Conservation (phyloP, 2,888 invertebrate species). For the Leptopilina syphax region DNA sequence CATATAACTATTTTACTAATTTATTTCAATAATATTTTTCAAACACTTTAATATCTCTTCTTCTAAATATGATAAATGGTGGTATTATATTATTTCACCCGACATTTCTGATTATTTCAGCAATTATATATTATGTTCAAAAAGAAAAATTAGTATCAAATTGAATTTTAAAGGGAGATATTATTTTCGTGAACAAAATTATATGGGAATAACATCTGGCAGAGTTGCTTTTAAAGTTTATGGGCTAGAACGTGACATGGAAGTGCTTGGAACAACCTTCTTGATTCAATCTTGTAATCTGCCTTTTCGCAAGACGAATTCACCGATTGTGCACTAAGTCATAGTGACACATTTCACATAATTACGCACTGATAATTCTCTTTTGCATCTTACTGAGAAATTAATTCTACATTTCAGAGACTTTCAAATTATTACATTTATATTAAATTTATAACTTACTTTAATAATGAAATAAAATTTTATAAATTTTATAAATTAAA, state of each 20-base stretch:
- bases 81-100: too few relatives aligned
- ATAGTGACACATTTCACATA: conserved; percentile 12
- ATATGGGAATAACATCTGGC: conserved; percentile 22
- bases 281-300: conserved; percentile 16
- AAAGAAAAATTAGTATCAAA: not conserved
- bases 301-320: conserved; percentile 16
- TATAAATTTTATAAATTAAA: too few relatives aligned
- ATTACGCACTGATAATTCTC: conserved; percentile 16
- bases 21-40: not conserved
- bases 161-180: not conserved
- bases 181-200: not conserved
- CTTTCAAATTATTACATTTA: not conserved
- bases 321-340: conserved; percentile 11
- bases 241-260: conserved; percentile 23
- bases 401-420: not conserved
- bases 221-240: conserved; percentile 13
- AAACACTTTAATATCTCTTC: too few relatives aligned
- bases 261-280: not conserved
- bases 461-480: too few relatives aligned
- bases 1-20: not conserved
- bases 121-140: not conserved
- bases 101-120: too few relatives aligned
- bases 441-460: too few relatives aligned
- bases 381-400: not conserved
- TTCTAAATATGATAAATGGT: not conserved